phyloP scores from a whole-genome alignment of 2,797 vertebrate genomes.

The Tadarida brasiliensis region DNA sequence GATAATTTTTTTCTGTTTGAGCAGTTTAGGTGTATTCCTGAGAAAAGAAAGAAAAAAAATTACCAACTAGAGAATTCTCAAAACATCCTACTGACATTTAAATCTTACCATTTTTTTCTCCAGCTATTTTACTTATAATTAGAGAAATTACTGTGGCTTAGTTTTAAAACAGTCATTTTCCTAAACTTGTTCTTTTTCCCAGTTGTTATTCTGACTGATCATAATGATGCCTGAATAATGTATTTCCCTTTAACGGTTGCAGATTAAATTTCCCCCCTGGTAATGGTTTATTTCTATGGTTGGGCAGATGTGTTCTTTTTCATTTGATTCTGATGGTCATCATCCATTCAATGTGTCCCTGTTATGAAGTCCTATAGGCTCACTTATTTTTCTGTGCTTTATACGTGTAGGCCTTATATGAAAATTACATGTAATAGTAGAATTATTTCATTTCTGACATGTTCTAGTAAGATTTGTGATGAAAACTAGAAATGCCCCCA shows the following conservation, averaged over 20 bases:
- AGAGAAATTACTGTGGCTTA: background rate
- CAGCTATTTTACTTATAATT: background rate
- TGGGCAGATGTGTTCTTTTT: background rate
- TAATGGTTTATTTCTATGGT: background rate
- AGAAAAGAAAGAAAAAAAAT: conserved; percentile 24
- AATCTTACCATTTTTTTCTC: background rate
- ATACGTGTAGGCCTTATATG: background rate
- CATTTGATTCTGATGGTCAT: background rate
- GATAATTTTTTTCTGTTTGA: background rate
- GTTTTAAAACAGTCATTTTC: conserved; percentile 1
- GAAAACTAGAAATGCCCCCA: background rate
- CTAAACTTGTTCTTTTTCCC: background rate
- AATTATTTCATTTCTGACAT: background rate
- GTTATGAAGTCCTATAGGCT: background rate
- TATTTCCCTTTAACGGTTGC: background rate
- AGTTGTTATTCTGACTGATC: background rate
- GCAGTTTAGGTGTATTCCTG: background rate
- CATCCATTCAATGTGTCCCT: background rate
- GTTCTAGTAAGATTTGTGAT: background rate
- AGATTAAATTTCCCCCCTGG: background rate
- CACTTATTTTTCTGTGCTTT: background rate
- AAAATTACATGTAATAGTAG: background rate
- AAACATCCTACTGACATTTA: background rate
- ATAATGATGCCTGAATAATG: background rate
- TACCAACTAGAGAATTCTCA: background rate